A percentile compares a stretch with the other conserved stretches of the same genome.
Evolutionary conservation across 1,140 invertebrate species (phyloP).

Genomic region (Drosophila hydei): DNA sequence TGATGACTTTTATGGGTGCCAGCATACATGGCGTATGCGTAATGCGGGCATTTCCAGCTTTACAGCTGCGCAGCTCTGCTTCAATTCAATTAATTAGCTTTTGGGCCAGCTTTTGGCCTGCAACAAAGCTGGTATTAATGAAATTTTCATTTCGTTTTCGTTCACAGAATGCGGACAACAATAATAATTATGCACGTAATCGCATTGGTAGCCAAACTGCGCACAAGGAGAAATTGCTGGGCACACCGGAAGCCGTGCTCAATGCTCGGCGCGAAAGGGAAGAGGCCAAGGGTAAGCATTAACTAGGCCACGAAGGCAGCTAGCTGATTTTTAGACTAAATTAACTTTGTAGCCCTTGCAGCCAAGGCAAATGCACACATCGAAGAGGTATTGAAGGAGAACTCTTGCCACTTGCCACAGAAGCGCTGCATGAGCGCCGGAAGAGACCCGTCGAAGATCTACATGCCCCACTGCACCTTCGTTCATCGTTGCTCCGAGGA

Average conservation of each 20-base stretch:
- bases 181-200: slow-evolving; percentile 53
- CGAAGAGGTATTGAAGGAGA: slow-evolving; percentile 86
- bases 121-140: slow-evolving; percentile 24
- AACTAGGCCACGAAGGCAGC: neutral
- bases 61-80: slow-evolving; percentile 28
- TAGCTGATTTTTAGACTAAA: neutral
- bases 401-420: slow-evolving; percentile 87
- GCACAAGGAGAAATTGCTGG: slow-evolving; percentile 63
- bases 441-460: slow-evolving; percentile 87
- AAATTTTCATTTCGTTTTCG: slow-evolving; percentile 32
- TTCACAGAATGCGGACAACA: slow-evolving; percentile 63
- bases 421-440: slow-evolving; percentile 87
- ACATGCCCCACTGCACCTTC: slow-evolving; percentile 90
- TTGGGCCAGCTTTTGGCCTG: neutral
- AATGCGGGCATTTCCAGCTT: slow-evolving; percentile 36
- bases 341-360: slow-evolving; percentile 25
- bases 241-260: slow-evolving; percentile 59
- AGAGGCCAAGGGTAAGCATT: slow-evolving; percentile 30
- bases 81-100: slow-evolving; percentile 42
- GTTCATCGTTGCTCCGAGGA: slow-evolving; percentile 91
- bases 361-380: slow-evolving; percentile 86
- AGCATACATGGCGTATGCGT: slow-evolving; percentile 64
- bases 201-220: slow-evolving; percentile 61
- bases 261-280: slow-evolving; percentile 50
- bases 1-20: slow-evolving; percentile 65